Evolutionary conservation across 37 sponge, comb jelly and placozoan species (phyloP), one percentile per base, ranked within the genome.

Genomic region (Aplysina aerophoba): DNA sequence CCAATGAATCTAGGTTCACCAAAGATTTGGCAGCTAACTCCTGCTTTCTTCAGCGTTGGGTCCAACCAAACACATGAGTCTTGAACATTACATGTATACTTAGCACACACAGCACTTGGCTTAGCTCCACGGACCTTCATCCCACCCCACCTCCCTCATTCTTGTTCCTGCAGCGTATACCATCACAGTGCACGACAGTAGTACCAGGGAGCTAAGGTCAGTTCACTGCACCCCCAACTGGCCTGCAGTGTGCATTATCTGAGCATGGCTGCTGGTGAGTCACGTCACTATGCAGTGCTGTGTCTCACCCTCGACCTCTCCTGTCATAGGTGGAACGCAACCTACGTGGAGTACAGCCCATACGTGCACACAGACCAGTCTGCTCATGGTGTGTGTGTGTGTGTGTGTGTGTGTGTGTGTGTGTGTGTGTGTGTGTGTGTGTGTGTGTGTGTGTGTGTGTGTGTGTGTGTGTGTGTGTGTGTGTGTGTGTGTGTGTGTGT

Each of bases 271-370:
- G 19, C 36, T 81, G 24, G 16, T 17, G 16, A 17, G 22, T 25
- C 38, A 75, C 72, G 28, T 12, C 81, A 13, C 34, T 59, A 67
- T 17, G 74, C 35, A 28, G 57, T 15, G 54, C 22, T 11, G 15
- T 53, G 21, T 13, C 79, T 3, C 56, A 28, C 36, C 1, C 20
- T 56, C 54, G 8, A 5, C 30, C 54, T 4, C 27, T 85, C 30
- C 15, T 5, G 8, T 54, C 20, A 24, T 65, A 94, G 95, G 68
- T 91, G 89, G 92, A 94, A 94, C 73, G 87, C 73, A 60, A 91
- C 95, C 13, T 94, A 89, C 57, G 77, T 82, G 55, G 80, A 88
- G 20, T 90, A 90, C 60, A 22, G 73, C 0, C 65, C 94, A 0
- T 79, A 81, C 58, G 63, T 87, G 3, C 83, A 35, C 58, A 65